Evolutionary conservation across 2,888 invertebrate genomes (phyloP).

Genomic region (Hyposoter dolosus): DNA sequence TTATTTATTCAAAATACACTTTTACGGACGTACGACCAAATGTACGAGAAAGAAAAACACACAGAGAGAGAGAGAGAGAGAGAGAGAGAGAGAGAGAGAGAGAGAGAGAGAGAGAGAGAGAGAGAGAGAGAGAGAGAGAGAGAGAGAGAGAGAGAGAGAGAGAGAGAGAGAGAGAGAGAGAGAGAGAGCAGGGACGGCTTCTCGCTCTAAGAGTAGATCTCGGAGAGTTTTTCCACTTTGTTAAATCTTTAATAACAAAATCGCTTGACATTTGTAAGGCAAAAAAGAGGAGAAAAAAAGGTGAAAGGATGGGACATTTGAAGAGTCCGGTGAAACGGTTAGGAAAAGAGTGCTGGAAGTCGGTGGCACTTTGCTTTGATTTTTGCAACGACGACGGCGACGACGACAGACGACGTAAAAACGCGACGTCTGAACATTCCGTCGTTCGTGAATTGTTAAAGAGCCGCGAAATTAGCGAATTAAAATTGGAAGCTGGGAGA

Average conservation of each 20-base stretch:
- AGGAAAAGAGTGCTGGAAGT: constrained; percentile 60
- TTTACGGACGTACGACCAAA: constrained; percentile 33
- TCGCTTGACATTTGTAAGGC: constrained; percentile 83
- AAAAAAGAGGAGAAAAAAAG: constrained; percentile 64
- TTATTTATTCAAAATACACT: constrained; percentile 42
- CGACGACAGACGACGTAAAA: constrained; percentile 31
- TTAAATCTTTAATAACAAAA: constrained; percentile 84
- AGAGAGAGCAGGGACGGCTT: constrained; percentile 62
- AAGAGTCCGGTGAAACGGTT: constrained; percentile 74
- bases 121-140: constrained; percentile 55
- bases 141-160: constrained; percentile 54
- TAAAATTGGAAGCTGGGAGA: constrained; percentile 78
- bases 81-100: constrained; percentile 61
- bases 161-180: constrained; percentile 68
- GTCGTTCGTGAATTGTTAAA: constrained; percentile 83
- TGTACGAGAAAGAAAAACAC: constrained; percentile 65
- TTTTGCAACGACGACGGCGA: constrained; percentile 76
- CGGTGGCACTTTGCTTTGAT: constrained; percentile 82
- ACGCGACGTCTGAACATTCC: constrained; percentile 75
- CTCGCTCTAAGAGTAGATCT: constrained; percentile 63
- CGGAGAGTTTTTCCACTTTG: constrained; percentile 77
- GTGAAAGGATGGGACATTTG: constrained; percentile 69
- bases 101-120: constrained; percentile 59
- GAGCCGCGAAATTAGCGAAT: constrained; percentile 82
- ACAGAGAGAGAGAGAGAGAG: constrained; percentile 55